A percentile compares a stretch with the other conserved stretches of the same genome.
phyloP scores from a whole-genome alignment of 2,797 vertebrate genomes.

The Gambusia yucatana region DNA sequence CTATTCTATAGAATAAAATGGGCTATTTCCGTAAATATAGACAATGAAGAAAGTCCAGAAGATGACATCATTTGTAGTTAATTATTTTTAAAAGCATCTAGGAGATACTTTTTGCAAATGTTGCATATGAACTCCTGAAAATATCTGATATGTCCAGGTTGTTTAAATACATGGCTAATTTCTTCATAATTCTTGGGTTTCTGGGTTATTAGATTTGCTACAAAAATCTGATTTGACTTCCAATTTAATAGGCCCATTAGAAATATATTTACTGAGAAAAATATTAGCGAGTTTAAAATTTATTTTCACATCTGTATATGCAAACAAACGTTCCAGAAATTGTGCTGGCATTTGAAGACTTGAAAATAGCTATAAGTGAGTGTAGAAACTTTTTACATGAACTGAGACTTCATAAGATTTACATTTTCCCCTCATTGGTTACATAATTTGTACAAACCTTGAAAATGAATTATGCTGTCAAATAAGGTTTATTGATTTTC shows the following conservation, averaged over 20 bases:
- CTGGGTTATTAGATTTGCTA: neutral
- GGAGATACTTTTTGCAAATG: too few relatives aligned
- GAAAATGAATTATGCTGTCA: slow-evolving; percentile 71
- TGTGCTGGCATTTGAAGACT: slow-evolving; percentile 55
- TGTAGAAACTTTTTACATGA: neutral
- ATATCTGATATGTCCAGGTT: neutral
- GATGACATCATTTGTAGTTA: too few relatives aligned
- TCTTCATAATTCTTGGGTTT: neutral
- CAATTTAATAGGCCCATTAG: neutral
- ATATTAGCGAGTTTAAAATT: neutral
- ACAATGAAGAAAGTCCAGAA: too few relatives aligned
- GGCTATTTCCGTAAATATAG: too few relatives aligned
- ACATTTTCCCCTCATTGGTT: slow-evolving; percentile 70
- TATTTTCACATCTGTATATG: neutral
- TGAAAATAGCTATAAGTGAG: slow-evolving; percentile 43
- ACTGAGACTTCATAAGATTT: slow-evolving; percentile 63
- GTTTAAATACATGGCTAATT: too few relatives aligned
- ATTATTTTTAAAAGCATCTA: too few relatives aligned
- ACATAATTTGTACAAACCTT: slow-evolving; percentile 68
- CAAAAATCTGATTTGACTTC: neutral
- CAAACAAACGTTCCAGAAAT: slow-evolving; percentile 34
- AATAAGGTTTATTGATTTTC: slow-evolving; percentile 69
- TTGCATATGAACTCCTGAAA: too few relatives aligned
- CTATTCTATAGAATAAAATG: too few relatives aligned
- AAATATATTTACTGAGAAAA: neutral